Evolutionary conservation across 2,888 invertebrate species (phyloP).

Genomic region (Agrotis puta): DNA sequence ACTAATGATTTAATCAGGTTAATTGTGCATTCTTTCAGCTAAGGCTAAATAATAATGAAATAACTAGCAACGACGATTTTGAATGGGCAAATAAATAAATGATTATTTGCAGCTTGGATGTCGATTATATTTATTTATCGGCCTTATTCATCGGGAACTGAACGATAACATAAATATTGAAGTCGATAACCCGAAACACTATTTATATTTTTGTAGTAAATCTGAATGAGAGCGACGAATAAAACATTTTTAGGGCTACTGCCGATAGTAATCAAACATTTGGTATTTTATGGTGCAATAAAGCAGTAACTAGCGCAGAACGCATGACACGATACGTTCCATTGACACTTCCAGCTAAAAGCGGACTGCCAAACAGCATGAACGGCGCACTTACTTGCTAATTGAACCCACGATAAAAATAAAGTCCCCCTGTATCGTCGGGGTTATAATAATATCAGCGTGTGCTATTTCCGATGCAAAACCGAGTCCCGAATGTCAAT

Average conservation of each 20-base stretch:
- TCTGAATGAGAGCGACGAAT: slow-evolving; percentile 46
- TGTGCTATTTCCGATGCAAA: slow-evolving; percentile 80
- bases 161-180: slow-evolving; percentile 44
- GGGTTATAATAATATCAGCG: slow-evolving; percentile 68
- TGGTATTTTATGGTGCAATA: slow-evolving; percentile 46
- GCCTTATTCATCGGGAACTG: slow-evolving; percentile 22
- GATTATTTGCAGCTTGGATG: slow-evolving; percentile 6
- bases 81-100: slow-evolving; percentile 26
- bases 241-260: slow-evolving; percentile 47
- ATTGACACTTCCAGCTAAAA: slow-evolving; percentile 27
- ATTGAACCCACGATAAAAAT: slow-evolving; percentile 67
- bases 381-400: slow-evolving; percentile 56
- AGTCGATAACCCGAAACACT: slow-evolving; percentile 58
- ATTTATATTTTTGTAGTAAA: slow-evolving; percentile 49
- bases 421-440: slow-evolving; percentile 63
- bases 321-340: slow-evolving; percentile 33
- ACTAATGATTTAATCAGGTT: slow-evolving; percentile 39
- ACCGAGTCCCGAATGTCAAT: slow-evolving; percentile 83
- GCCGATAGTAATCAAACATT: slow-evolving; percentile 45
- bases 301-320: slow-evolving; percentile 46
- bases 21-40: slow-evolving; percentile 30
- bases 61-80: slow-evolving; percentile 17
- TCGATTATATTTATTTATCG: slow-evolving; percentile 22
- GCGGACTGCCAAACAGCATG: slow-evolving; percentile 18
- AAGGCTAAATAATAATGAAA: slow-evolving; percentile 14